These are phyloP conservation scores for Mustela lutreola DNA, from an alignment of 2,113 vertebrate genomes.

Conservation along the genomic window DNA sequence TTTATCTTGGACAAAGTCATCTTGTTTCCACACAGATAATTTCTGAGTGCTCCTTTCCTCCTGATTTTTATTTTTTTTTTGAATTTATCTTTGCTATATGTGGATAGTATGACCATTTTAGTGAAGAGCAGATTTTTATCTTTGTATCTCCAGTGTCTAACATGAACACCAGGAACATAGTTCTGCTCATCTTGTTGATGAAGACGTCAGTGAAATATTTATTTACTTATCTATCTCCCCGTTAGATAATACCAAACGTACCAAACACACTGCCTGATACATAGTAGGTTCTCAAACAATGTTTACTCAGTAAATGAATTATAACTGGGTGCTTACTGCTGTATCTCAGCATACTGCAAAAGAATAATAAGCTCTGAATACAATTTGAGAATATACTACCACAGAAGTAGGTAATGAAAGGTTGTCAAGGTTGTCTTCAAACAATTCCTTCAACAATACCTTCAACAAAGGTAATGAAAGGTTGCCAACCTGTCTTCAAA, in stretches of 20 bases:
- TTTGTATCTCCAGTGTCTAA: background rate
- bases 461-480: background rate
- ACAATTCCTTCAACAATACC: background rate
- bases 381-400: constrained; percentile 1
- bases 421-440: background rate
- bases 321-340: background rate
- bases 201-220: background rate
- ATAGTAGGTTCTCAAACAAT: background rate
- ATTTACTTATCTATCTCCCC: background rate
- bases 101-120: background rate
- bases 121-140: background rate
- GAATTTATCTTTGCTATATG: constrained; percentile 18
- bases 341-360: background rate
- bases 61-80: background rate
- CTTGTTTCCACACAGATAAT: background rate
- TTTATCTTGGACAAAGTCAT: background rate
- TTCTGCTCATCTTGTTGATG: background rate
- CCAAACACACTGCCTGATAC: background rate
- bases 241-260: background rate
- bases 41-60: constrained; percentile 1
- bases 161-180: background rate
- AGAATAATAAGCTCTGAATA: background rate
- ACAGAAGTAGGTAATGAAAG: background rate
- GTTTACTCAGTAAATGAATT: background rate
- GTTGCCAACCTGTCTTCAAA: background rate